Evolutionary conservation across 2,888 invertebrate species (phyloP).

Genomic region (Lymantria monacha): DNA sequence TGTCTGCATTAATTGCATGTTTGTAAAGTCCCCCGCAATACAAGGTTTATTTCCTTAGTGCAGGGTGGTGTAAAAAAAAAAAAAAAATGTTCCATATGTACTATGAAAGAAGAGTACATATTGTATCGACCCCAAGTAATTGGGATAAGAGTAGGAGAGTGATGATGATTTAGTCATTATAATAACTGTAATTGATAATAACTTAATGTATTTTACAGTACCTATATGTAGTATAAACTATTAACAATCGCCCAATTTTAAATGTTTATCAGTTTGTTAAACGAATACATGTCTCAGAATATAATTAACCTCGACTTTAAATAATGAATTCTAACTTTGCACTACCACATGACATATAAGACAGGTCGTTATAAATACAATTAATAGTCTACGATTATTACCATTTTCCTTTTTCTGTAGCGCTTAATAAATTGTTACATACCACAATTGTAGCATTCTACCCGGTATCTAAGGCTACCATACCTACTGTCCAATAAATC

Average conservation of each 20-base stretch:
- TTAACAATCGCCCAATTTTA: constrained; percentile 1
- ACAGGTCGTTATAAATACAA: constrained; percentile 29
- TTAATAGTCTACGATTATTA: constrained; percentile 16
- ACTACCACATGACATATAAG: constrained; percentile 27
- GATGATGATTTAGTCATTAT: too few relatives aligned
- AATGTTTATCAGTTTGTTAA: constrained; percentile 25
- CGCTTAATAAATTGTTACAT: constrained; percentile 52
- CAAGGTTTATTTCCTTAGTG: too few relatives aligned
- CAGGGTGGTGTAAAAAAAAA: too few relatives aligned
- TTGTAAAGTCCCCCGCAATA: too few relatives aligned
- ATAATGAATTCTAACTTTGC: constrained; percentile 18
- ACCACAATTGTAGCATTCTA: constrained; percentile 47
- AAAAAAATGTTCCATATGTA: too few relatives aligned
- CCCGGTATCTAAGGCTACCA: constrained; percentile 52
- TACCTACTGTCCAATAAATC: constrained; percentile 58
- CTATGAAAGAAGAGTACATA: too few relatives aligned
- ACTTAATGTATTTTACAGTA: too few relatives aligned
- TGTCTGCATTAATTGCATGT: too few relatives aligned
- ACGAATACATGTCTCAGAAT: constrained; percentile 10
- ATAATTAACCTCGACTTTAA: background rate
- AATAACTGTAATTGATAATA: too few relatives aligned
- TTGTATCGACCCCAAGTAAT: too few relatives aligned
- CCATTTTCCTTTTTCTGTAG: constrained; percentile 45
- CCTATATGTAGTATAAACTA: background rate
- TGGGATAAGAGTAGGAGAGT: too few relatives aligned